These are phyloP conservation scores for Anguilla pacifica DNA, from an alignment of 2,797 vertebrate species.

Conservation along the genomic window DNA sequence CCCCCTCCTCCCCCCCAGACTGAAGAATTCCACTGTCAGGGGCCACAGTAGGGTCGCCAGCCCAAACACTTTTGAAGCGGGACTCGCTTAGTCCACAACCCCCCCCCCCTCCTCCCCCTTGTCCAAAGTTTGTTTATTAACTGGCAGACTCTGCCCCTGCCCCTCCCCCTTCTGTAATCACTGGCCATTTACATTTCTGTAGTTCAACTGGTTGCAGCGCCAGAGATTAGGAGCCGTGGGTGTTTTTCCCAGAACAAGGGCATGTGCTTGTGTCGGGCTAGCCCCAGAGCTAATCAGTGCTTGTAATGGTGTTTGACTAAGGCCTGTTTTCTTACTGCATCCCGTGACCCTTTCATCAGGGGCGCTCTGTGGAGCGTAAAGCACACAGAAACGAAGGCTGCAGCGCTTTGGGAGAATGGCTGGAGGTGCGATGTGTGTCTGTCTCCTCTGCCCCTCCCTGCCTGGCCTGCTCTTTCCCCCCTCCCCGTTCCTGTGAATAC, in stretches of 20 bases:
- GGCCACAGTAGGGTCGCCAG: slow-evolving; percentile 8
- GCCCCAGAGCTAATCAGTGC: background rate
- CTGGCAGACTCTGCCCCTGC: background rate
- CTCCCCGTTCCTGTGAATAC: background rate
- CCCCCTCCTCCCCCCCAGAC: background rate
- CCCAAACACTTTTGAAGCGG: background rate
- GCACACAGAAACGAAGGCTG: background rate
- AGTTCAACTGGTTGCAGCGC: background rate
- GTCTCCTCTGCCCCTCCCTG: background rate
- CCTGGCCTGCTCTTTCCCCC: background rate
- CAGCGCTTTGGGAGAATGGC: background rate
- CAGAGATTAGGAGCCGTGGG: background rate
- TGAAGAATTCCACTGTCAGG: slow-evolving; percentile 19
- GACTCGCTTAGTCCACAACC: background rate
- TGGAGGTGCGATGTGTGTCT: background rate
- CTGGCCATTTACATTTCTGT: background rate
- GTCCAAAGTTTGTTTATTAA: slow-evolving; percentile 25
- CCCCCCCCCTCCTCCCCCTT: background rate
- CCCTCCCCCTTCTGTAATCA: background rate
- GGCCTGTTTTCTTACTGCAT: slow-evolving; percentile 17
- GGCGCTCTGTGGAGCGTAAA: background rate
- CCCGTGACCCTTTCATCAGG: background rate
- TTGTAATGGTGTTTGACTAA: slow-evolving; percentile 11
- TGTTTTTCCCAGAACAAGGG: background rate
- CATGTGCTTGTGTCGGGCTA: background rate